Base-by-base conservation (phyloP, 2,113 vertebrate genomes). In the Numida meleagris region DNA sequence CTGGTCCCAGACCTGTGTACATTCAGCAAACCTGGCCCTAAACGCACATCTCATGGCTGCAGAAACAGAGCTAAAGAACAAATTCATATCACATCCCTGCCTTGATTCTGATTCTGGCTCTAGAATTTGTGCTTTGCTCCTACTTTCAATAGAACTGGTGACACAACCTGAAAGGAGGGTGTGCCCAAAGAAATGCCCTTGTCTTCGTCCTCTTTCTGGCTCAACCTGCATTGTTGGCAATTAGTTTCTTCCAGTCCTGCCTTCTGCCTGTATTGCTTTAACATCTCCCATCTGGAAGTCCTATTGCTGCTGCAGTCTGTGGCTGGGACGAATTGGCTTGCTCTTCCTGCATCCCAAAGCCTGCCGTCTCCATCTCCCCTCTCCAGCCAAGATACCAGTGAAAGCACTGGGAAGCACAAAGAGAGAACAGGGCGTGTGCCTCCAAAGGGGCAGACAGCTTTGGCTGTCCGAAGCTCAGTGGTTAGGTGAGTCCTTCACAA, bases 361-460 rank as follows among this genome's bases (percentile, higher is more conserved):
- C 59, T 21, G 1, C 7, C 46, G 12, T 7, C 43, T 51, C 50
- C 12, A 1, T 5, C 4, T 13, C 27, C 66, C 66, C 15, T 10
- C 33, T 24, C 7, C 10, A 8, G 42, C 38, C 4, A 25, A 50
- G 46, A n/a, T 0, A 0, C 53, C 19, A 3, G 65, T 17, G 51
- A 8, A 24, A 24, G 2, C 24, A 15, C 14, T 0, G 46, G 71
- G 80, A 25, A 43, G 36, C 3, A 0, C 27, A 0, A 58, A 14
- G 20, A 55, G 40, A 67, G 48, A 40, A 2, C 0, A 1, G 16
- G 48, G 25, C 3, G 4, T 1, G 36, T 29, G 50, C 58, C 43
- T 58, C 62, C 53, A 29, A 5, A 17, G 36, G 57, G 65, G 55
- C 68, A 58, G 67, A 29, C 8, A 5, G 46, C 6, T 57, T 63